Base-by-base conservation (phyloP, 2,797 vertebrate genomes). In the Chaunax sp. region DNA sequence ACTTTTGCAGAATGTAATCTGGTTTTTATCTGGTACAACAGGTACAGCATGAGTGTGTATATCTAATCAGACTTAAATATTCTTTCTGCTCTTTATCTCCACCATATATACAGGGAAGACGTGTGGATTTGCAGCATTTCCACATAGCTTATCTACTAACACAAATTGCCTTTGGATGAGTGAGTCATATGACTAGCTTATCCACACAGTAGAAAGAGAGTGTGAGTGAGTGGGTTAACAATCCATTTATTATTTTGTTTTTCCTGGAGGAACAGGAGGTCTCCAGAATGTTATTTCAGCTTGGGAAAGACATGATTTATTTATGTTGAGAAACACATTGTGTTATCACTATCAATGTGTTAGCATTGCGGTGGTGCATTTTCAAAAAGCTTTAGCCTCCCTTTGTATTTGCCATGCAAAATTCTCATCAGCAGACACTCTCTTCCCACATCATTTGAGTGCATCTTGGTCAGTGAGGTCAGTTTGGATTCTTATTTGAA, bases 331-430 rank as follows among this genome's bases (percentile, higher is more conserved):
- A 64, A 56, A 45, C 44, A 45, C 71, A 77, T 88, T 86, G 74
- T 44, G 52, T 80, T 88, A 89, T 73, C 75, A 53, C 68, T 45
- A 60, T 52, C 61, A n/a, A n/a, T n/a, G n/a, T n/a, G n/a, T n/a
- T n/a, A 47, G 53, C 53, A 28, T 53, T 51, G 22, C 64, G 54
- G 59, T 1, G 18, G 61, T 64, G 62, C 18, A 47, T 73, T 82
- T 83, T 41, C 23, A 49, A 54, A 41, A 47, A 52, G 26, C 77
- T 68, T 57, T 16, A 20, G 57, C 55, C 53, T 78, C 57, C 40
- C 6, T 20, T 70, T 90, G 91, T 87, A 84, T 86, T 91, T 92
- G 47, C 16, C 43, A 91, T 91, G 89, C 89, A 92, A 91, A 91
- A 18, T 54, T 30, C 15, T 66, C 38, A 20, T 37, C 51, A 19